Evolutionary conservation across 2,797 vertebrate species (phyloP), one percentile per base, ranked within the genome.

Genomic region (Hirundo rustica): DNA sequence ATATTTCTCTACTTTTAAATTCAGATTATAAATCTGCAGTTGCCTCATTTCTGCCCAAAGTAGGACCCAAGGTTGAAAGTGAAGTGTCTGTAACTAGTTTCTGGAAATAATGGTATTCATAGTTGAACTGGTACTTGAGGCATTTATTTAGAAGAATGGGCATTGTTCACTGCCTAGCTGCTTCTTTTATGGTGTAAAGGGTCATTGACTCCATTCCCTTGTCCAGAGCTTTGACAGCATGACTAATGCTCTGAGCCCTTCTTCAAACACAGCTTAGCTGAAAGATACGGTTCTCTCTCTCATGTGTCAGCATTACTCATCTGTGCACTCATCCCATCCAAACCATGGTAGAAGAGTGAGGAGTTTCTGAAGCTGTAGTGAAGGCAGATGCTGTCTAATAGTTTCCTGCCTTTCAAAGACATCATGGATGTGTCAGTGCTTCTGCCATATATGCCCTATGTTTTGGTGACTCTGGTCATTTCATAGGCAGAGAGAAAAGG

Each of bases 121-220:
- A 81, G 55, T n/a, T 60, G 65, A 71, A 45, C 50, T 57, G 50
- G 22, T 87, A 42, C 89, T 85, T 67, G 67, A 84, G 36, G 44
- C 64, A 77, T 87, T 93, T n/a, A 18, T 92, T 66, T 75, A 89
- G 60, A 83, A 93, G 76, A 95, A 92, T 40, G 57, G 64, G 38
- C 75, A 57, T 40, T 89, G 68, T 88, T 92, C 7, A 2, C 61
- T 88, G 85, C 57, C 81, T 79, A 51, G 68, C 61, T 89, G 47
- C 50, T 80, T 3, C 68, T 80, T 90, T 78, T 85, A 38, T 71
- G 45, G 23, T 0, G 7, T 23, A 17, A 61, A 85, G 92, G 81
- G 72, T 93, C 87, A 88, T 67, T 89, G 87, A 27, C 71, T 91
- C 1, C 0, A 11, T 40, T 93, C 48, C 27, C 32, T 71, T 9